phyloP scores from a whole-genome alignment of 2,888 invertebrate genomes.

The Isotomurus palustris region DNA sequence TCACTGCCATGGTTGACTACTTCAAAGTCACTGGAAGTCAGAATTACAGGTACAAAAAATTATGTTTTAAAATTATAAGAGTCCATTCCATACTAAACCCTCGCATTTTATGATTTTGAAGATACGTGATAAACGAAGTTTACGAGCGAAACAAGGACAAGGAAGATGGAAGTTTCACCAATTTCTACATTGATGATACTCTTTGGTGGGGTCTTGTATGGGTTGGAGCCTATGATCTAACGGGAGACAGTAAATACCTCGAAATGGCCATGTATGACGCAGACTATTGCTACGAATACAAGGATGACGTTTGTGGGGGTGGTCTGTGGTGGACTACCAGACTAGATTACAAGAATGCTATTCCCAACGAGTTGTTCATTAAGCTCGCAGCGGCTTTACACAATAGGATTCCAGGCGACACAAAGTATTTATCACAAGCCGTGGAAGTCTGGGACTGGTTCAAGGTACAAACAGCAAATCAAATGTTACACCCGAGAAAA shows the following conservation, averaged over 20 bases:
- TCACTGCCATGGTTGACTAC: constrained; percentile 41
- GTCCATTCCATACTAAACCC: no score
- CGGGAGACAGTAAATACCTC: constrained; percentile 34
- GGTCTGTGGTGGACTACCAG: constrained; percentile 31
- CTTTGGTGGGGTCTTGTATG: constrained; percentile 41
- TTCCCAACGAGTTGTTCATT: constrained; percentile 40
- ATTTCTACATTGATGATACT: constrained; percentile 30
- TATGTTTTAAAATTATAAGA: no score
- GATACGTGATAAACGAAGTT: constrained; percentile 32
- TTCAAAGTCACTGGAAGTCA: constrained; percentile 19
- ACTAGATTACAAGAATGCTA: constrained; percentile 36
- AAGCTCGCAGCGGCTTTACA: constrained; percentile 38
- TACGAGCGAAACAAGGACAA: constrained; percentile 37
- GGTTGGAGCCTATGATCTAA: constrained; percentile 34
- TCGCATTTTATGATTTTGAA: no score
- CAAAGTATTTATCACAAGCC: constrained; percentile 28
- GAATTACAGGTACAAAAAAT: constrained; percentile 30
- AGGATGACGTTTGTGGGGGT: constrained; percentile 33
- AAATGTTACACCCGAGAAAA: no score
- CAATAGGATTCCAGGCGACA: constrained; percentile 34
- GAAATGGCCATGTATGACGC: constrained; percentile 39
- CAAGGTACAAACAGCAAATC: no score
- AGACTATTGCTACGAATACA: constrained; percentile 35
- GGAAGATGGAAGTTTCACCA: constrained; percentile 39
- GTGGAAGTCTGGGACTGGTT: constrained; percentile 40